A percentile compares a stretch with the other conserved stretches of the same genome.
Conservation (phyloP, 2,113 vertebrate species). For the Myotis yumanensis region DNA sequence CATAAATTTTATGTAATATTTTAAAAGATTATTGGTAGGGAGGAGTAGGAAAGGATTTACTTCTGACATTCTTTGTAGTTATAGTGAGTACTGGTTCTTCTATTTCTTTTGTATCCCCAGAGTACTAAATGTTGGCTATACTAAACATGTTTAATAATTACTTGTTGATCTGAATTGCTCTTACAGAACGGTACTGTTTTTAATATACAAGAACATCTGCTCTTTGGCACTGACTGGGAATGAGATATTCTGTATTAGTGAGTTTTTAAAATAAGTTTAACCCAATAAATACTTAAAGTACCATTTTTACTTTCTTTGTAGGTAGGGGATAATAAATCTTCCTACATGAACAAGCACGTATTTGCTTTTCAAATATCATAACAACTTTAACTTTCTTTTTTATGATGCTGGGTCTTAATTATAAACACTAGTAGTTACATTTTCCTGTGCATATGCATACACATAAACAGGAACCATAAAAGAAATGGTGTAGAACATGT, state of each 20-base stretch:
- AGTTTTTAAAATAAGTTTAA: constrained; percentile 70
- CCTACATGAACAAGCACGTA: not conserved
- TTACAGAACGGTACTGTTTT: constrained; percentile 71
- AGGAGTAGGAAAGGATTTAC: constrained; percentile 33
- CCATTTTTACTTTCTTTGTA: constrained; percentile 38
- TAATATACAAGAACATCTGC: constrained; percentile 72
- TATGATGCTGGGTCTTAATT: not conserved
- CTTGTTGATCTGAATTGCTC: constrained; percentile 66
- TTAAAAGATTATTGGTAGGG: constrained; percentile 41
- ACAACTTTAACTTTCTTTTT: constrained; percentile 40
- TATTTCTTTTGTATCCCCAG: constrained; percentile 58
- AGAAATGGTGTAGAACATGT: not conserved
- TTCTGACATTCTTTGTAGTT: constrained; percentile 58
- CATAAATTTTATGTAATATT: constrained; percentile 61
- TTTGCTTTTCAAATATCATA: constrained; percentile 27
- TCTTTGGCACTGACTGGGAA: constrained; percentile 63
- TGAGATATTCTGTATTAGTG: constrained; percentile 64
- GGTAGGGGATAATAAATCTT: constrained; percentile 25
- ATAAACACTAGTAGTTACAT: not conserved
- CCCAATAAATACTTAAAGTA: constrained; percentile 39
- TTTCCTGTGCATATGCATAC: not conserved
- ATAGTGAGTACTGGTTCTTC: constrained; percentile 36
- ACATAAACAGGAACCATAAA: not conserved
- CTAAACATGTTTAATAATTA: constrained; percentile 64
- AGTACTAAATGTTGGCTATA: constrained; percentile 60